Conservation (phyloP, 2,113 vertebrate species). For the Lagopus muta region DNA sequence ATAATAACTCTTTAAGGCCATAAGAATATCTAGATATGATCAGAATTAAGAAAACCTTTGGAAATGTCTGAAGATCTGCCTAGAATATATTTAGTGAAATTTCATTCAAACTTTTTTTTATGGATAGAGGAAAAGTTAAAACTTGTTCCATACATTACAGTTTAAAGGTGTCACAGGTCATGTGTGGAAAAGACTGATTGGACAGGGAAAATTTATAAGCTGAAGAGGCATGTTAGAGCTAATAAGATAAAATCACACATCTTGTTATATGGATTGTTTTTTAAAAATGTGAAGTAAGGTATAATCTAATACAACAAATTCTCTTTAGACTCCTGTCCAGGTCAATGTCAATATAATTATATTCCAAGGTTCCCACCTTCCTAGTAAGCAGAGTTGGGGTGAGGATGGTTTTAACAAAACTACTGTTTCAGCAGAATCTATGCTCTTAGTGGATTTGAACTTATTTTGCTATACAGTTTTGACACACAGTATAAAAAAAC, state of each 20-base stretch:
- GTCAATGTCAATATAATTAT: background rate
- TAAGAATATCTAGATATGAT: background rate
- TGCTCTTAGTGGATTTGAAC: background rate
- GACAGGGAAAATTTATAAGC: background rate
- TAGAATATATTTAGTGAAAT: background rate
- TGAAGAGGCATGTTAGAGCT: background rate
- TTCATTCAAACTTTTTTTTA: background rate
- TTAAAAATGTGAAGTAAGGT: background rate
- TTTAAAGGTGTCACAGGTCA: background rate
- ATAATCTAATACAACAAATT: background rate
- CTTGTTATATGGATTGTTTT: background rate
- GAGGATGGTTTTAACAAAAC: background rate
- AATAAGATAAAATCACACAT: background rate
- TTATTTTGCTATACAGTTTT: background rate
- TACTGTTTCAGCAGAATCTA: background rate
- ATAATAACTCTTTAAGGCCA: background rate
- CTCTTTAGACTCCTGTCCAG: background rate
- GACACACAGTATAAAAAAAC: background rate
- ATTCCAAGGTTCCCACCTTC: background rate
- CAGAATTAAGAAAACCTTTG: background rate
- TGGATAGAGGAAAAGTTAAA: background rate
- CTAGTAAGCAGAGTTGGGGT: background rate
- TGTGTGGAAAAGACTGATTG: background rate
- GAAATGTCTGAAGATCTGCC: background rate
- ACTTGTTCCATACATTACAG: background rate